Evolutionary conservation across 2,888 invertebrate species (phyloP), one percentile per base, ranked within the genome.

Genomic region (Lobophora halterata): DNA sequence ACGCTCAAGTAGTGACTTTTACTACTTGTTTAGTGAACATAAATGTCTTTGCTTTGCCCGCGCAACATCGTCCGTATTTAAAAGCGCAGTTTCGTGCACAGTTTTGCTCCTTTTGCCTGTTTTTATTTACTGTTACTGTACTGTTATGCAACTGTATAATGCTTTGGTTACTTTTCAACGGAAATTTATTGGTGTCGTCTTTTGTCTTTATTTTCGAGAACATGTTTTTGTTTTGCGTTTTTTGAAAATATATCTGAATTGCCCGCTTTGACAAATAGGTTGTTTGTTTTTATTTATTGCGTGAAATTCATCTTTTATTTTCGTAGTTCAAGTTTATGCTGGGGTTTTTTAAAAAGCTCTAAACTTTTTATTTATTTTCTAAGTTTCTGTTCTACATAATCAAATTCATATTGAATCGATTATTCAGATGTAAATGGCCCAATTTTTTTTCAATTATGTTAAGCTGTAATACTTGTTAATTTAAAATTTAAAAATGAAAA

Each of bases 1-100:
- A 88, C 88, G 85, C 86, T 88, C 88, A 87, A 88, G 86, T 78
- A 87, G 85, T 86, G 88, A 88, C 88, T 88, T 88, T 88, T 88
- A 88, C 88, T 88, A 88, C 88, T 88, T 88, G 88, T 88, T 88
- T 88, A 88, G 88, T 86, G 88, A 85, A 88, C 88, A 88, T 88
- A 88, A 88, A 88, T 87, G 88, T 88, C 88, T 88, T 85, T 85
- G 85, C 85, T 79, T 86, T 85, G 70, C 83, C 79, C 85, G 79
- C 74, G 80, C 73, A 77, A 78, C 81, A 77, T 85, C 83, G 78
- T 68, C 79, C 85, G 85, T 86, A 87, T 87, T 87, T 86, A 87
- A 86, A 87, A 86, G 85, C 83, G 79, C 79, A 77, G 80, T 86
- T 82, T 85, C 80, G 81, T 81, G 79, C 75, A 69, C 70, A 71